Evolutionary conservation across 2,888 invertebrate genomes (phyloP).

Genomic region (Apodemia hepburni): DNA sequence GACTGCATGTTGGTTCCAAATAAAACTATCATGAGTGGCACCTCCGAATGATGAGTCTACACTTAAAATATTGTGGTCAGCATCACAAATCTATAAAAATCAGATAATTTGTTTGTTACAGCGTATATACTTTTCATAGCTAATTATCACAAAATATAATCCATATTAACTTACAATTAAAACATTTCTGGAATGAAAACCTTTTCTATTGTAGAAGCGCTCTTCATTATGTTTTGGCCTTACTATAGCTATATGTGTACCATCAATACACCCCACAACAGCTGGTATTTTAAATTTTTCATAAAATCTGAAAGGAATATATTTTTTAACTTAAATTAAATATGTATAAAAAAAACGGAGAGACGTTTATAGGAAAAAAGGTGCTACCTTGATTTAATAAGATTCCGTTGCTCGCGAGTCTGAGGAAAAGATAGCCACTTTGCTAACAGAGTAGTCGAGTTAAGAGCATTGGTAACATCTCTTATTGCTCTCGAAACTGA

Average conservation of each 20-base stretch:
- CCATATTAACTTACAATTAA: conserved; percentile 10
- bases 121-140: not conserved
- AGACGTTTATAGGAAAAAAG: too few relatives aligned
- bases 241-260: not conserved
- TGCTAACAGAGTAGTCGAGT: not conserved
- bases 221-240: not conserved
- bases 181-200: conserved; percentile 5
- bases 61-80: not conserved
- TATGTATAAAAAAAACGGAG: too few relatives aligned
- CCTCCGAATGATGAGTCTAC: not conserved
- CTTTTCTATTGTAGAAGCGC: not conserved
- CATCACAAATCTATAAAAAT: not conserved
- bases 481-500: conserved; percentile 26
- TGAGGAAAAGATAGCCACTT: too few relatives aligned
- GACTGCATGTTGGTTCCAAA: not conserved
- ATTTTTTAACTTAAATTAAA: too few relatives aligned
- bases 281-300: not conserved
- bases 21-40: not conserved
- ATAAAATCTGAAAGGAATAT: not conserved
- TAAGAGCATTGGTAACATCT: conserved; percentile 25
- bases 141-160: not conserved
- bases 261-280: conserved; percentile 1
- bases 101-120: not conserved
- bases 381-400: too few relatives aligned
- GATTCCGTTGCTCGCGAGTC: too few relatives aligned